Evolutionary conservation across 2,888 invertebrate species (phyloP), one percentile per base, ranked within the genome.

Genomic region (Ditula angustiorana): DNA sequence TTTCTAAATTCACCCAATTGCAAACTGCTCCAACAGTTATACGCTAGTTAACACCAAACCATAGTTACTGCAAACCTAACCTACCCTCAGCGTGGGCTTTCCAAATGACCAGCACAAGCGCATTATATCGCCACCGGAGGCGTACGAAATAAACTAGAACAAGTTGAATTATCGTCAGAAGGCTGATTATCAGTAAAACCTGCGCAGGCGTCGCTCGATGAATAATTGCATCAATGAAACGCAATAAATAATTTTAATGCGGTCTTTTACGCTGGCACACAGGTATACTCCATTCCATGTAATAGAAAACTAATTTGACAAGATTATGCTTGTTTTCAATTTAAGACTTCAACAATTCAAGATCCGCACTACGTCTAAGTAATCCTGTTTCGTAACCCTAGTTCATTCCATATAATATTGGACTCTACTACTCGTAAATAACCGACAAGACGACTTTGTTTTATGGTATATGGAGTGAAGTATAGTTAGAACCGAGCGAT

Each of bases 121-220:
- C 46, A 35, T 77, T 79, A 80, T 77, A 69, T 73, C 16, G 41
- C 41, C 41, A 41, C 41, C 69, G 80, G 70, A 67, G 83, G 83
- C 83, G 82, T 82, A 72, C 61, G 73, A 69, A 77, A 75, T 69
- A 73, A 70, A 70, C 71, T 69, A 74, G 71, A 75, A 73, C 72
- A 70, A 71, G 69, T 71, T 78, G 77, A 82, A 68, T 79, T 83
- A 83, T 82, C 71, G 77, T 69, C 71, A 72, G 73, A 67, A 68
- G 68, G 72, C 67, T 76, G 80, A 84, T 83, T 82, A 82, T 75
- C 74, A 73, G 73, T 66, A 66, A 74, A 73, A 71, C 71, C 71
- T 76, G 83, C 72, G 77, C 78, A 77, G 78, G 79, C 80, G 83
- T 81, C 79, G 70, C 72, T 76, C 58, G 69, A 70, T 80, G 74